Conservation (phyloP, 35 echinoderm and acorn worm genomes). For the Ptychodera flava region DNA sequence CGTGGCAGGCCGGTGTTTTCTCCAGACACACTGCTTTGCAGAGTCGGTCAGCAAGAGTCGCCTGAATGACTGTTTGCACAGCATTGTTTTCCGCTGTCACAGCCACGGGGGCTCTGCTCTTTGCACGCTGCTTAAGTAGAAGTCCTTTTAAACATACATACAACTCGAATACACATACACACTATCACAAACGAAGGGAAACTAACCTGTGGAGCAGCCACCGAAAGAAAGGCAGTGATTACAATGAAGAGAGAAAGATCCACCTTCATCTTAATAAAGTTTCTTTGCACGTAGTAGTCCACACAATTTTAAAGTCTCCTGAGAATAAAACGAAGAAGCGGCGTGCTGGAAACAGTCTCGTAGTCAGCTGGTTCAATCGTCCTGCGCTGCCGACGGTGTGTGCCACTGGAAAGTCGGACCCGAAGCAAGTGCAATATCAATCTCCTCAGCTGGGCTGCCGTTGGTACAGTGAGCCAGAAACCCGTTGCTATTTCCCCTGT, state of each 20-base stretch:
- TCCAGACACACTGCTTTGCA: not conserved
- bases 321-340: too few species aligned
- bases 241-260: too few species aligned
- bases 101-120: too few species aligned
- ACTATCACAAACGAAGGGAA: not conserved
- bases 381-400: not conserved
- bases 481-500: not conserved
- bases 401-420: not conserved
- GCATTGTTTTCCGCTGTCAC: not conserved
- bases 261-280: too few species aligned
- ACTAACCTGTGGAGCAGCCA: too few species aligned
- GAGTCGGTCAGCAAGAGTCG: not conserved
- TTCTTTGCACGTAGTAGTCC: too few species aligned
- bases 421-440: not conserved
- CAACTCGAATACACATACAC: not conserved
- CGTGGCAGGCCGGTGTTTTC: not conserved
- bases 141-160: too few species aligned
- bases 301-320: too few species aligned
- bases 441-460: not conserved
- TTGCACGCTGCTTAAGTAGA: too few species aligned
- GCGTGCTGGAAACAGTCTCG: not conserved
- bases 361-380: not conserved
- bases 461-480: not conserved
- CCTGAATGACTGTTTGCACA: not conserved
- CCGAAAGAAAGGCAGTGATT: too few species aligned